Percentiles rank a stretch among this genome's conserved stretches.
Evolutionary conservation across 1,140 invertebrate genomes (phyloP).

Genomic region (Neodiprion fabricii): DNA sequence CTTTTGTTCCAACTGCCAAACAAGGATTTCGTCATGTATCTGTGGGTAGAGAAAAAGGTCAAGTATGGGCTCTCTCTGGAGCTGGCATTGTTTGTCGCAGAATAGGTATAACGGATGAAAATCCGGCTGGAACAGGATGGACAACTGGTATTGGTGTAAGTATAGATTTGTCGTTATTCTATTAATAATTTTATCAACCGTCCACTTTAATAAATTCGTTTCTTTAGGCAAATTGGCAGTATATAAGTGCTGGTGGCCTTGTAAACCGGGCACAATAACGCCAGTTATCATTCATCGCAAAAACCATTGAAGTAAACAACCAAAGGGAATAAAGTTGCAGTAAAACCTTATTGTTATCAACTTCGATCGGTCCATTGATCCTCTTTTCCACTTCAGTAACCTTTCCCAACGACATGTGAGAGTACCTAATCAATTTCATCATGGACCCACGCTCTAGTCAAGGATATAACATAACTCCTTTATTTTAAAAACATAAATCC

Average conservation of each 20-base stretch:
- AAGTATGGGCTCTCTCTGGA: constrained; percentile 77
- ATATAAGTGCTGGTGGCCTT: constrained; percentile 51
- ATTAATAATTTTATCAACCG: neutral
- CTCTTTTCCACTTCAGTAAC: too few relatives aligned
- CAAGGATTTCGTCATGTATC: constrained; percentile 72
- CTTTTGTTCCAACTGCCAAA: constrained; percentile 50
- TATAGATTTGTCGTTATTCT: neutral
- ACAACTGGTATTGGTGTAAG: constrained; percentile 73
- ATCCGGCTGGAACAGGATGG: constrained; percentile 79
- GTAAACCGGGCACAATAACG: constrained; percentile 30
- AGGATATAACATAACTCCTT: too few relatives aligned
- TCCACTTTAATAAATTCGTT: constrained; percentile 22
- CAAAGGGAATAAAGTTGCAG: neutral
- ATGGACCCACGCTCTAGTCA: too few relatives aligned
- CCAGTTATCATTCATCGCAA: neutral
- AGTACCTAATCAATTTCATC: too few relatives aligned
- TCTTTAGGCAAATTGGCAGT: constrained; percentile 58
- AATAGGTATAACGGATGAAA: constrained; percentile 72
- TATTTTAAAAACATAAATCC: too few relatives aligned
- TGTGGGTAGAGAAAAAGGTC: constrained; percentile 62
- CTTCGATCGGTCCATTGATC: too few relatives aligned
- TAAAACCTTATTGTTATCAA: too few relatives aligned
- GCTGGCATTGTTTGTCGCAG: constrained; percentile 77
- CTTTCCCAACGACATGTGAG: too few relatives aligned
- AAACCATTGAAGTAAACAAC: neutral